These are phyloP conservation scores for Muschampia plurimacula DNA, from an alignment of 2,888 invertebrate genomes.

Conservation along the genomic window DNA sequence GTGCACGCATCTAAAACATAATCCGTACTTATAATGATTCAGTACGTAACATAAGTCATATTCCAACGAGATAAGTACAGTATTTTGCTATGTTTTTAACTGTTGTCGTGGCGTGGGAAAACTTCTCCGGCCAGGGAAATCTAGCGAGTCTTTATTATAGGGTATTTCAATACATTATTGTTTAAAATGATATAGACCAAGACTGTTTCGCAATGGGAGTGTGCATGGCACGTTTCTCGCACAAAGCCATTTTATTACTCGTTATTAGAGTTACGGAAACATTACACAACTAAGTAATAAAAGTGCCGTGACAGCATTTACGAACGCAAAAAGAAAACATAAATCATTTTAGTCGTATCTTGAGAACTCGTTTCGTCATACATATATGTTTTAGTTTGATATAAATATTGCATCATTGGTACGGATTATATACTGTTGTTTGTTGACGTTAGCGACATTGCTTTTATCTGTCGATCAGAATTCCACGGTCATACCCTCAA, in stretches of 20 bases:
- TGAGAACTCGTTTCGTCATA: constrained; percentile 4
- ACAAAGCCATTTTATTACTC: constrained; percentile 39
- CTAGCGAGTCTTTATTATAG: constrained; percentile 43
- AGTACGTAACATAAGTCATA: constrained; percentile 52
- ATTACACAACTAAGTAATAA: constrained; percentile 12
- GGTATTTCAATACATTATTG: constrained; percentile 46
- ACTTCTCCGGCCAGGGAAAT: constrained; percentile 45
- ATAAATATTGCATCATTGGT: constrained; percentile 45
- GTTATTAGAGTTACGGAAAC: constrained; percentile 31
- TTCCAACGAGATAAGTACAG: constrained; percentile 50
- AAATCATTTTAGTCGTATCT: constrained; percentile 6
- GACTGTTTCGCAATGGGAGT: constrained; percentile 29
- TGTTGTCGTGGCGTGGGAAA: constrained; percentile 55
- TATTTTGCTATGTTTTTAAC: constrained; percentile 45
- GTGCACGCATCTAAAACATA: constrained; percentile 48
- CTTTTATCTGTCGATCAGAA: constrained; percentile 69
- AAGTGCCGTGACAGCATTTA: constrained; percentile 28
- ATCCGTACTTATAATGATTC: constrained; percentile 54
- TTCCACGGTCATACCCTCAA: constrained; percentile 88
- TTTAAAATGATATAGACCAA: constrained; percentile 43
- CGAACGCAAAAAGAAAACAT: constrained; percentile 22
- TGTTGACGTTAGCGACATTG: constrained; percentile 52
- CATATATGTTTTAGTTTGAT: not conserved
- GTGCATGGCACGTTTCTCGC: constrained; percentile 18
- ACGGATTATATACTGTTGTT: constrained; percentile 42